Conservation (phyloP, 2,113 vertebrate genomes). For the Halcyon malimbica region DNA sequence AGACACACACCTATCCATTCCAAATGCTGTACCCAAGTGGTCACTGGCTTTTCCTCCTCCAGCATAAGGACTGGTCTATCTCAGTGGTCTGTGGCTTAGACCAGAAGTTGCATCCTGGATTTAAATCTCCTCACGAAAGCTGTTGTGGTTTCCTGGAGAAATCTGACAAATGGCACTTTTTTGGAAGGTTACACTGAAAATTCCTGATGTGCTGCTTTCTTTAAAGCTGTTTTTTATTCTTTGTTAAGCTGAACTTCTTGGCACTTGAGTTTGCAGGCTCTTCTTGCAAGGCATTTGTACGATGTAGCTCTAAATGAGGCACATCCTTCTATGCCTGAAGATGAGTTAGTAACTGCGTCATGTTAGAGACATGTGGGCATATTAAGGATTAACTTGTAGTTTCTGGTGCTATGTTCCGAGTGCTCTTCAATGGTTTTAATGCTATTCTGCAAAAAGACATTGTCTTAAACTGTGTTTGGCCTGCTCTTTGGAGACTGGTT, state of each 20-base stretch:
- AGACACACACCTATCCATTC: background rate
- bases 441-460: background rate
- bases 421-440: background rate
- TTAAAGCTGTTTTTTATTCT: background rate
- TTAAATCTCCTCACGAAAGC: background rate
- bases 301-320: background rate
- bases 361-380: rapidly evolving
- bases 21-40: background rate
- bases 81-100: background rate
- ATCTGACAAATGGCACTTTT: background rate
- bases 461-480: background rate
- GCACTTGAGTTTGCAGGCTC: background rate
- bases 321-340: background rate
- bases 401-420: background rate
- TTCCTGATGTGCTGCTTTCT: background rate
- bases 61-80: background rate
- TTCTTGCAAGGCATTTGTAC: background rate
- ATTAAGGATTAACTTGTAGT: background rate
- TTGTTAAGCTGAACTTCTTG: background rate
- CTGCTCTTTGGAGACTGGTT: background rate
- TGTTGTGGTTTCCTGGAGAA: background rate
- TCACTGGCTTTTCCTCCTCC: background rate
- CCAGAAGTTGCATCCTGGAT: background rate
- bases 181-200: background rate
- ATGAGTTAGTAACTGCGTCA: background rate